Evolutionary conservation across 53 echinoderm and acorn worm genomes (phyloP), one percentile per base, ranked within the genome.

Genomic region (Pentamera pediparva): DNA sequence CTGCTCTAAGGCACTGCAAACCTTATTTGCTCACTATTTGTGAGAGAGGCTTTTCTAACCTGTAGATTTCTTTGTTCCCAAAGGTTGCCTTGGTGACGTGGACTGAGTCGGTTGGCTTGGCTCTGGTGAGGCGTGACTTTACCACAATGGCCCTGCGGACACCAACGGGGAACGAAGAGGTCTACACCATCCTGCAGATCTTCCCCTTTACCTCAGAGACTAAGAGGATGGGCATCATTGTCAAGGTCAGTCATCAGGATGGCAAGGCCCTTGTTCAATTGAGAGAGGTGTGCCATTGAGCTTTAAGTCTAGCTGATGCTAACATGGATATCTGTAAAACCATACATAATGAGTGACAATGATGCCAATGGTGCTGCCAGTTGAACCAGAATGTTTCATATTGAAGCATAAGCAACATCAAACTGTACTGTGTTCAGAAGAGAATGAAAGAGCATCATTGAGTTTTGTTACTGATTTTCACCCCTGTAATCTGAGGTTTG

Each of bases 151-250:
- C 83, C 37, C 74, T 96, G 49, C 74, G 86, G 24, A 86, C 87
- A 36, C 96, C 96, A 2, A 79, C 75, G 5, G 96, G 88, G 2
- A 77, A 91, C 0, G 56, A 85, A 10, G 85, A 88, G 26, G 39
- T 56, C 34, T 96, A 85, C 48, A 43, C 88, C 13, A 96, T 96
- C 41, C 84, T 96, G 0, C 96, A 96, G 58, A 92, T 96, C 55
- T 96, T 96, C 41, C 96, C 96, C 10, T 96, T 96, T 51, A 96
- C 96, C 17, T 96, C 96, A 9, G 96, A 96, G 79, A 92, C 85
- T 21, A 96, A 96, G 75, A 81, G 96, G 29, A 96, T 96, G 96
- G 96, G 96, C 3, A 96, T 96, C 74, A 96, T 96, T 24, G 83
- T 96, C 24, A 88, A 77, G 88, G 96, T 96, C 77, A 75, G 77